Evolutionary conservation across 92 coral and sea anemone genomes (phyloP).

Genomic region (Siderastrea siderea): DNA sequence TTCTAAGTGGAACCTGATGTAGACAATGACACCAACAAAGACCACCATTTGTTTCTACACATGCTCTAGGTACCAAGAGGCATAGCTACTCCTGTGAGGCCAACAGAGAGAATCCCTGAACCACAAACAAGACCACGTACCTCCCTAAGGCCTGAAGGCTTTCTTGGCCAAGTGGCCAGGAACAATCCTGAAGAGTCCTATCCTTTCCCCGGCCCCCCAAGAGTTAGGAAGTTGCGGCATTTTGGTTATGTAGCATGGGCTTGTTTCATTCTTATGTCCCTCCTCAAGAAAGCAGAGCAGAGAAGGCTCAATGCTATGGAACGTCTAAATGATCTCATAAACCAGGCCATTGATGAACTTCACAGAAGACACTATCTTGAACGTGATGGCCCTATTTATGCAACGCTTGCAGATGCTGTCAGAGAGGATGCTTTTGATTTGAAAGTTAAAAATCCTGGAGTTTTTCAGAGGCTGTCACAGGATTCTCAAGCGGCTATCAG

Average conservation of each 20-base stretch:
- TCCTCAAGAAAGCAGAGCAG: slow-evolving; percentile 35
- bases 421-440: slow-evolving; percentile 74
- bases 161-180: slow-evolving; percentile 56
- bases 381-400: slow-evolving; percentile 60
- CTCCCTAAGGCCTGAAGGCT: slow-evolving; percentile 56
- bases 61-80: slow-evolving; percentile 53
- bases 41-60: not conserved
- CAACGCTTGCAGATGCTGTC: slow-evolving; percentile 52
- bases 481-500: slow-evolving; percentile 68
- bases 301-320: slow-evolving; percentile 65
- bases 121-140: slow-evolving; percentile 42
- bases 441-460: slow-evolving; percentile 76
- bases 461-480: slow-evolving; percentile 76
- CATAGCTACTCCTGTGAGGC: slow-evolving; percentile 83
- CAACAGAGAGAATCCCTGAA: slow-evolving; percentile 73
- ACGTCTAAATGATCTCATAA: slow-evolving; percentile 65
- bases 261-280: slow-evolving; percentile 77
- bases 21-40: no score
- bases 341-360: slow-evolving; percentile 66
- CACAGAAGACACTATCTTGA: slow-evolving; percentile 71
- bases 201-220: slow-evolving; percentile 84
- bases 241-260: slow-evolving; percentile 84
- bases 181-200: slow-evolving; percentile 43
- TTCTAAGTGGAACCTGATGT: no score
- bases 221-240: slow-evolving; percentile 78